Evolutionary conservation across 2,797 vertebrate genomes (phyloP).

Genomic region (Toxotes lorentzi): DNA sequence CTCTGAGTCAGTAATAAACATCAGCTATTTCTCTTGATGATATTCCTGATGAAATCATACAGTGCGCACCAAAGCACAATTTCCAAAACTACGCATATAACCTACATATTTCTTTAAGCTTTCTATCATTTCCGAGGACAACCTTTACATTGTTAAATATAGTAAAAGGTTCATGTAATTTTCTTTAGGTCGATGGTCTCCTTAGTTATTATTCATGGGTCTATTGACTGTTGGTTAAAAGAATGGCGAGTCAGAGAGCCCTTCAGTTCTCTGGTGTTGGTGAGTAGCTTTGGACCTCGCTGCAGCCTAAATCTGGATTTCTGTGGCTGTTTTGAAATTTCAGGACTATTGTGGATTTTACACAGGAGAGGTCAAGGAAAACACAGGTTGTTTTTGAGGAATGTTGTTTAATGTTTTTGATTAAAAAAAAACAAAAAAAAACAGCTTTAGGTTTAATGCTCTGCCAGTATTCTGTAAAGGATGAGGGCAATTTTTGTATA

Average conservation of each 20-base stretch:
- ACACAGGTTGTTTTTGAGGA: neutral
- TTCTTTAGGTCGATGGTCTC: constrained; percentile 6
- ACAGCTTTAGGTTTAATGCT: neutral
- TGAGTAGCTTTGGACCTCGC: constrained; percentile 55
- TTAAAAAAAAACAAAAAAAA: neutral
- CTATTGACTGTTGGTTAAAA: constrained; percentile 11
- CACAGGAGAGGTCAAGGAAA: neutral
- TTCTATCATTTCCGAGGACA: neutral
- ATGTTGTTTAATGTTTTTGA: neutral
- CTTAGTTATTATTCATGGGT: constrained; percentile 22
- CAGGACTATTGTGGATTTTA: neutral
- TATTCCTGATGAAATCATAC: neutral
- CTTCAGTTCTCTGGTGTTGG: constrained; percentile 38
- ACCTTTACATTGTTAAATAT: constrained; percentile 1
- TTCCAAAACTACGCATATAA: too few species aligned
- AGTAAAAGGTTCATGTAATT: constrained; percentile 21
- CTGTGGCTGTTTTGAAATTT: neutral
- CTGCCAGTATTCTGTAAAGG: neutral
- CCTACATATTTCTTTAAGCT: neutral
- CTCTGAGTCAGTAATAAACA: too few species aligned
- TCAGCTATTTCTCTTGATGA: too few species aligned
- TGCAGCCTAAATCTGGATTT: neutral
- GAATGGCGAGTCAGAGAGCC: constrained; percentile 57
- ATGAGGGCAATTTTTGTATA: neutral
- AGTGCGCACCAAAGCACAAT: too few species aligned